These are phyloP conservation scores for Hoplostethus atlanticus DNA, from an alignment of 2,797 vertebrate species.

Conservation along the genomic window DNA sequence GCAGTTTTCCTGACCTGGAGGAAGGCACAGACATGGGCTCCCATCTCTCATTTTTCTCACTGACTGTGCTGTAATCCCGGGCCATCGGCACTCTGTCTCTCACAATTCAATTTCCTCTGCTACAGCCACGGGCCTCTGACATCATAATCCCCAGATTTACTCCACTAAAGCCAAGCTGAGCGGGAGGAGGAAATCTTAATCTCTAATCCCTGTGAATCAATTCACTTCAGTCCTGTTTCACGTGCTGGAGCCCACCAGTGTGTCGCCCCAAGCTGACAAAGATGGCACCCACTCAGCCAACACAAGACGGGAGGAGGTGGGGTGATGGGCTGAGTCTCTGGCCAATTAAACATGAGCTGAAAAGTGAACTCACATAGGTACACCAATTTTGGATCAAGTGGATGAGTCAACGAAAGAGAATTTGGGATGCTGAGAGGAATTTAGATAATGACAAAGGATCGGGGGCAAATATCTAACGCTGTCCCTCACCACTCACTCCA, in stretches of 20 bases:
- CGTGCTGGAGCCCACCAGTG: slow-evolving; percentile 35
- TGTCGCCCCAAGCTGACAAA: slow-evolving; percentile 44
- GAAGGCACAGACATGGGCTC: slow-evolving; percentile 60
- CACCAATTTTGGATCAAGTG: slow-evolving; percentile 15
- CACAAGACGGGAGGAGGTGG: slow-evolving; percentile 6
- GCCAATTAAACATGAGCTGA: slow-evolving; percentile 20
- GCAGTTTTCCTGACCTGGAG: slow-evolving; percentile 52
- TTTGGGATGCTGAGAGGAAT: slow-evolving; percentile 24
- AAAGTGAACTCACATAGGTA: slow-evolving; percentile 22
- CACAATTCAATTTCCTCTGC: slow-evolving; percentile 83
- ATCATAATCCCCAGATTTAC: slow-evolving; percentile 89
- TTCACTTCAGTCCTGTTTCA: slow-evolving; percentile 76
- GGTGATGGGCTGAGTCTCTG: slow-evolving; percentile 34
- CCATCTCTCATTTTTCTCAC: slow-evolving; percentile 61
- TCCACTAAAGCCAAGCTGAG: slow-evolving; percentile 73
- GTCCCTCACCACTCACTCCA: neutral
- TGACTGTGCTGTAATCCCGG: slow-evolving; percentile 71
- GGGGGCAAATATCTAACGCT: neutral
- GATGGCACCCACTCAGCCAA: slow-evolving; percentile 47
- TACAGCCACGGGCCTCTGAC: slow-evolving; percentile 76
- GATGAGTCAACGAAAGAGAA: slow-evolving; percentile 13
- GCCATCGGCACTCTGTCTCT: slow-evolving; percentile 52
- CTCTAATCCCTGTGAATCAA: slow-evolving; percentile 85
- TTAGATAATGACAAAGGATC: neutral
- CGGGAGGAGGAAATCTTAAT: slow-evolving; percentile 77